These are phyloP conservation scores for Ondatra zibethicus DNA, from an alignment of 2,113 vertebrate species.

Conservation along the genomic window DNA sequence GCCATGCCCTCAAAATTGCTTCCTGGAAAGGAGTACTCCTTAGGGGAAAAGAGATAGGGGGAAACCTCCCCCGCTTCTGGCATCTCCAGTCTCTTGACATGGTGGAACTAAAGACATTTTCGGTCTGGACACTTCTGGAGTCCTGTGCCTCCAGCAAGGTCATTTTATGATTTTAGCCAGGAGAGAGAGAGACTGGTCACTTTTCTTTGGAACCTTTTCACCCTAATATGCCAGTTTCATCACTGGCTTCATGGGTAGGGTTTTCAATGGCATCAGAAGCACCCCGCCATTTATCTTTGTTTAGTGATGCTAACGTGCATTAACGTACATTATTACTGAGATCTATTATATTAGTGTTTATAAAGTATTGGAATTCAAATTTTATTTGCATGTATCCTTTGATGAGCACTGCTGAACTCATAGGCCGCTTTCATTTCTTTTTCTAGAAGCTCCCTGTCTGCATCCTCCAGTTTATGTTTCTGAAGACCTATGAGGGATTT, in stretches of 20 bases:
- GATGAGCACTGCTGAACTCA: neutral
- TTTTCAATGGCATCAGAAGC: neutral
- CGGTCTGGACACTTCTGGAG: neutral
- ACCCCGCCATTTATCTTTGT: neutral
- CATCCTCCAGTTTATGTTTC: neutral
- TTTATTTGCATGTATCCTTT: conserved; percentile 24
- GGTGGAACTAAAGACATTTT: neutral
- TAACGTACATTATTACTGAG: neutral
- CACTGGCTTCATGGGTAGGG: neutral
- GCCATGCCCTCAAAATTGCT: neutral
- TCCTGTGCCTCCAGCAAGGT: neutral
- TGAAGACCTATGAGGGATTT: neutral
- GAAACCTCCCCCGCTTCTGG: neutral
- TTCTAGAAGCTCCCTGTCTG: neutral
- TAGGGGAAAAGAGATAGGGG: neutral
- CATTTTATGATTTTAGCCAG: neutral
- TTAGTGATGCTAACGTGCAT: neutral
- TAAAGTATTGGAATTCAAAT: neutral
- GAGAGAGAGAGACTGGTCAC: neutral
- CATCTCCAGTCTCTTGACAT: neutral
- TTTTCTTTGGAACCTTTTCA: neutral
- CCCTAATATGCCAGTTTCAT: neutral
- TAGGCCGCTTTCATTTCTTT: conserved; percentile 34
- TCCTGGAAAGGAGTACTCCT: neutral
- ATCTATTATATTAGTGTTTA: neutral